Base-by-base conservation (phyloP, 2,797 vertebrate species). In the Myotis daubentonii region DNA sequence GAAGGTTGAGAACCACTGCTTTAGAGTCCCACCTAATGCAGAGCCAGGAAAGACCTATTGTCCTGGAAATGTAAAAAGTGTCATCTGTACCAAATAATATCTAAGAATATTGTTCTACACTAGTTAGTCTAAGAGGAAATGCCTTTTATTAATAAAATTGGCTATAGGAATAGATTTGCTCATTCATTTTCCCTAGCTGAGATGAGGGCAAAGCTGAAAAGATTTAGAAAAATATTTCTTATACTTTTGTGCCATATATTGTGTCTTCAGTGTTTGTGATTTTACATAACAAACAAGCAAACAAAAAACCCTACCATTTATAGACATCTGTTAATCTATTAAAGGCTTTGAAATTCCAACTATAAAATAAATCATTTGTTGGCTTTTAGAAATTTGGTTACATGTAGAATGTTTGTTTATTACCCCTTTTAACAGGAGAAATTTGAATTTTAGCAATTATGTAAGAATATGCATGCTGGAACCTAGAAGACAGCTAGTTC, bases 391-490 rank as follows among this genome's bases (percentile, higher is more conserved):
- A 80, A 92, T 82, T 87, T 76, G 84, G 36, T 60, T 94, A n/a
- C 60, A 79, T 38, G 25, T 33, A 92, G 74, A 91, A 93, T 85
- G 62, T 60, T 94, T 91, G 33, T 93, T 89, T 85, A 87, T 86
- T 92, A 88, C 28, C 51, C 94, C 71, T 96, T 96, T 94, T 74
- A 85, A 62, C 8, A 51, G 20, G 19, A 30, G 19, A 10, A 41
- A 88, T 93, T 96, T 95, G 60, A 81, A 75, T 94, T 79, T 94
- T 91, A 75, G 49, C 68, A 92, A 75, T 89, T 95, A 85, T 47
- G 3, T 80, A n/a, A 91, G 62, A 72, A 89, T 81, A 93, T 85
- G 15, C 57, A 89, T 80, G 38, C 62, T 94, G 53, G 94, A 92
- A 91, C 6, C 70, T 92, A 83, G 68, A 85, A 95, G 36, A 85